Conservation (phyloP, 2,888 invertebrate species). For the Eretmocerus hayati region DNA sequence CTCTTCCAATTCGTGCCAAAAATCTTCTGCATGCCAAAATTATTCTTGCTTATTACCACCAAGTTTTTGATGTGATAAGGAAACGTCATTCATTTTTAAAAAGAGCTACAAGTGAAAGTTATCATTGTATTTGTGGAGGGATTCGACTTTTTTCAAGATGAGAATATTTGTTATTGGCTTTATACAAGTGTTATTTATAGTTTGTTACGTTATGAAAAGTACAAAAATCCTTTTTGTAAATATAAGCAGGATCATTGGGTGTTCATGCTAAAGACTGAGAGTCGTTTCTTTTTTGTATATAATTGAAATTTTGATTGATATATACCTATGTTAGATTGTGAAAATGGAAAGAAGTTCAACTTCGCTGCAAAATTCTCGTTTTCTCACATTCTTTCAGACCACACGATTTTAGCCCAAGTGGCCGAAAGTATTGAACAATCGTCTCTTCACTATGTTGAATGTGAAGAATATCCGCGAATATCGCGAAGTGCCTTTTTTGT, state of each 20-base stretch:
- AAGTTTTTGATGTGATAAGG: too few relatives aligned
- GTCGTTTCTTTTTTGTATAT: slow-evolving; percentile 9
- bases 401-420: slow-evolving; percentile 1
- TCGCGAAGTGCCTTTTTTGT: slow-evolving; percentile 29
- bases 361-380: slow-evolving; percentile 10
- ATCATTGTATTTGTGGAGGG: too few relatives aligned
- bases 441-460: slow-evolving; percentile 13
- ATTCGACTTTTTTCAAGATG: too few relatives aligned
- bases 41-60: too few relatives aligned
- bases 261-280: slow-evolving; percentile 2
- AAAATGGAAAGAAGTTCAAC: slow-evolving; percentile 3
- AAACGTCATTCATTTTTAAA: too few relatives aligned
- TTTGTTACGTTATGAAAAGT: slow-evolving; percentile 1
- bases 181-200: slow-evolving; percentile 6
- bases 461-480: slow-evolving; percentile 20
- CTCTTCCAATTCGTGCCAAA: too few relatives aligned
- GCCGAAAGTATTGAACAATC: slow-evolving; percentile 20
- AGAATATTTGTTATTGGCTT: slow-evolving; percentile 14
- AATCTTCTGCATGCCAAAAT: too few relatives aligned
- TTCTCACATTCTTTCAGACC: neutral
- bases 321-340: slow-evolving; percentile 4
- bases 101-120: too few relatives aligned
- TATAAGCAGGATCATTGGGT: neutral
- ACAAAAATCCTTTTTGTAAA: neutral
- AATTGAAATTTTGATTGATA: slow-evolving; percentile 8